These are phyloP conservation scores for Pseudobourletiella spinata DNA, from an alignment of 1,140 invertebrate genomes.

Conservation along the genomic window DNA sequence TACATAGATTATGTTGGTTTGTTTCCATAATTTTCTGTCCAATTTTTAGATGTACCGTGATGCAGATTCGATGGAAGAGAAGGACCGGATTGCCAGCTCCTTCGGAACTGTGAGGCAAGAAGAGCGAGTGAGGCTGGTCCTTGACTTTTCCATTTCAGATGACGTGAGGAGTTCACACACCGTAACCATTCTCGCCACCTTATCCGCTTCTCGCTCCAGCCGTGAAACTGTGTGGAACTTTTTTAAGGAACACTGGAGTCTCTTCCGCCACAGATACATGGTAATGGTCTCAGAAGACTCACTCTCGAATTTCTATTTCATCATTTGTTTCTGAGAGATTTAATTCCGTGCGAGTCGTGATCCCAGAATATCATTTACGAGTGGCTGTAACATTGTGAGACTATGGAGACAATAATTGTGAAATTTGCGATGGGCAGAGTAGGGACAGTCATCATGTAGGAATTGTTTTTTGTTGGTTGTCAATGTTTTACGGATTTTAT, in stretches of 20 bases:
- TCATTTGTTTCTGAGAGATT: too few relatives aligned
- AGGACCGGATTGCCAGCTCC: constrained; percentile 72
- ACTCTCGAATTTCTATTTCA: too few relatives aligned
- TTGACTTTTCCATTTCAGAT: constrained; percentile 80
- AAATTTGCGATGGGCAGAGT: too few relatives aligned
- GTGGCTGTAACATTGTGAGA: too few relatives aligned
- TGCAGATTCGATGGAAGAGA: constrained; percentile 84
- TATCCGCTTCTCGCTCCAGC: constrained; percentile 60
- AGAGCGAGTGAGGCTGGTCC: constrained; percentile 60
- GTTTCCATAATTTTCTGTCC: background rate
- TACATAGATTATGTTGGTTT: too few relatives aligned
- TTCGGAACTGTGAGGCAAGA: constrained; percentile 64
- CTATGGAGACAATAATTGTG: too few relatives aligned
- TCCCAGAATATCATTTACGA: too few relatives aligned
- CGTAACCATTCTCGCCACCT: constrained; percentile 60
- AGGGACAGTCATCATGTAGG: too few relatives aligned
- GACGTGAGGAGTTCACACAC: constrained; percentile 86
- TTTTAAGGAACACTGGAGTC: constrained; percentile 71
- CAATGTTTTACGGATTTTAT: too few relatives aligned
- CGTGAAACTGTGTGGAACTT: constrained; percentile 82
- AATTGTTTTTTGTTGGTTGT: too few relatives aligned
- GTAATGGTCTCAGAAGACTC: too few relatives aligned
- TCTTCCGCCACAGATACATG: constrained; percentile 65
- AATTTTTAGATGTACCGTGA: constrained; percentile 60
- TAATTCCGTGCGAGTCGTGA: too few relatives aligned